Percentiles rank a stretch among this genome's conserved stretches.
Evolutionary conservation across 2,797 vertebrate genomes (phyloP).

Genomic region (Gallinago nigripennis): DNA sequence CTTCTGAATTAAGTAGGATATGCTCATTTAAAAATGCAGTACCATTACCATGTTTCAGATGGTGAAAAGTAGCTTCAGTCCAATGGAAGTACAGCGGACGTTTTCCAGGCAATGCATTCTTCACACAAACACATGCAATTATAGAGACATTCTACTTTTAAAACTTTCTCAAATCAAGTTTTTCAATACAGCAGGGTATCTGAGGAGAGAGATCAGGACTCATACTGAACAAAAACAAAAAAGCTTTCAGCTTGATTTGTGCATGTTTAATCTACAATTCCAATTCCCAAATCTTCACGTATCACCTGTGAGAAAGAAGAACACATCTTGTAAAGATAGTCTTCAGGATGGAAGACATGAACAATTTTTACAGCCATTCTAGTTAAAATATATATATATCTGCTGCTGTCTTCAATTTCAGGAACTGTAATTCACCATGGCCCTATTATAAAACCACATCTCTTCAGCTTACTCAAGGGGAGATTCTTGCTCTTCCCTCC

Average conservation of each 20-base stretch:
- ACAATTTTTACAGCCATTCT: not conserved
- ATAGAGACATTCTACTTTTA: slow-evolving; percentile 46
- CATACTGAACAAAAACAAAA: slow-evolving; percentile 11
- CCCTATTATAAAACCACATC: not conserved
- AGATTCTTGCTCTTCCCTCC: not conserved
- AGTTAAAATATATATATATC: not conserved
- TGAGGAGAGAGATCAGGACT: slow-evolving; percentile 47
- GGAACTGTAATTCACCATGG: not conserved
- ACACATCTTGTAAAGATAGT: not conserved
- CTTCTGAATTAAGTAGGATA: not conserved
- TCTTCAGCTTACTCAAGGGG: not conserved
- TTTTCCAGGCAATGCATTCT: slow-evolving; percentile 47
- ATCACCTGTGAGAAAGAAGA: slow-evolving; percentile 56
- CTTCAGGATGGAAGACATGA: not conserved
- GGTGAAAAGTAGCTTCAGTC: slow-evolving; percentile 8
- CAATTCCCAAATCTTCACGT: slow-evolving; percentile 49
- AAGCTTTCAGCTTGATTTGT: slow-evolving; percentile 41
- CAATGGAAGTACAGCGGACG: not conserved
- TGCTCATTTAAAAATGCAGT: not conserved
- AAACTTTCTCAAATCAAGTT: slow-evolving; percentile 47
- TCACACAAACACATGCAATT: slow-evolving; percentile 66
- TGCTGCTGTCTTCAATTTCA: not conserved
- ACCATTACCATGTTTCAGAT: not conserved
- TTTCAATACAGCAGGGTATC: slow-evolving; percentile 45
- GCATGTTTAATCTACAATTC: slow-evolving; percentile 39